Evolutionary conservation across 2,888 invertebrate species (phyloP).

Genomic region (Drosophila monieri): DNA sequence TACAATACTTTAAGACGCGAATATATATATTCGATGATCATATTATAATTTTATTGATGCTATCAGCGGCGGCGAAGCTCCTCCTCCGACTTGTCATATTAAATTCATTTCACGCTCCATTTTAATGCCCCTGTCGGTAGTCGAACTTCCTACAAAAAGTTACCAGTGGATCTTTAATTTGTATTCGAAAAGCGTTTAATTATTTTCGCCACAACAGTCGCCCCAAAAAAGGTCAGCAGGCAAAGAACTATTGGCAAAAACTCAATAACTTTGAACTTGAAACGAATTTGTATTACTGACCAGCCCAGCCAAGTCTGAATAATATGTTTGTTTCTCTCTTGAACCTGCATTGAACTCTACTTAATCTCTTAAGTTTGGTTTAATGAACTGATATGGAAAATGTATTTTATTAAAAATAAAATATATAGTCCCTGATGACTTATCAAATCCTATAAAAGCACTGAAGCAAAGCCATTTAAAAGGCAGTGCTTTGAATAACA

Average conservation of each 20-base stretch:
- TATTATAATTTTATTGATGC: constrained; percentile 56
- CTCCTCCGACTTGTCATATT: constrained; percentile 51
- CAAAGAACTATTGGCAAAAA: constrained; percentile 53
- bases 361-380: neutral
- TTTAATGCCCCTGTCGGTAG: constrained; percentile 52
- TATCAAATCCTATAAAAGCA: constrained; percentile 10
- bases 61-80: constrained; percentile 24
- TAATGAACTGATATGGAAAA: neutral
- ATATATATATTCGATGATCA: no score
- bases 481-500: neutral
- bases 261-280: constrained; percentile 41
- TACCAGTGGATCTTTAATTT: constrained; percentile 54
- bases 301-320: no score
- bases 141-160: constrained; percentile 62
- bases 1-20: constrained; percentile 11
- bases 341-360: neutral
- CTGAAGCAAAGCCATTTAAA: neutral
- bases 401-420: neutral
- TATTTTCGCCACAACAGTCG: constrained; percentile 28
- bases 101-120: constrained; percentile 71
- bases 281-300: neutral
- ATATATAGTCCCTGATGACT: neutral
- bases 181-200: constrained; percentile 29
- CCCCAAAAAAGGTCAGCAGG: constrained; percentile 55
- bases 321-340: neutral